Percentiles rank a stretch among this genome's conserved stretches.
phyloP scores from a whole-genome alignment of 2,888 invertebrate genomes.

The Zygaena filipendulae region DNA sequence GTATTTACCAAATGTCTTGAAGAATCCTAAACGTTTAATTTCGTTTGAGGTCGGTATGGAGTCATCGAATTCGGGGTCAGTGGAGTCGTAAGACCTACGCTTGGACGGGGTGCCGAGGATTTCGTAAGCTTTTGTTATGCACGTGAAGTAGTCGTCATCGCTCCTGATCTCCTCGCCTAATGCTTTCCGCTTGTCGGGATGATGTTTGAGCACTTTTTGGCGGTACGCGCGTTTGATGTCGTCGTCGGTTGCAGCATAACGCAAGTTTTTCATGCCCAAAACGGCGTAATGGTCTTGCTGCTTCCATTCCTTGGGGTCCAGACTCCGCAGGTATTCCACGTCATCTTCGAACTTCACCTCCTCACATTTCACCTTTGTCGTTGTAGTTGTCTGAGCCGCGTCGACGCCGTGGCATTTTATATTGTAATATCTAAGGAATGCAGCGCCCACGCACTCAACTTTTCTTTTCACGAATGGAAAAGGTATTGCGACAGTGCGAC shows the following conservation, averaged over 20 bases:
- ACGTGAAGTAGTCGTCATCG: constrained; percentile 98
- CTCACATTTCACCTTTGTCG: constrained; percentile 49
- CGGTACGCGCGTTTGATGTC: constrained; percentile 95
- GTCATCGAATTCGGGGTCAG: constrained; percentile 96
- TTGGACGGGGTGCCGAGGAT: constrained; percentile 82
- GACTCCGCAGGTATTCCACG: constrained; percentile 82
- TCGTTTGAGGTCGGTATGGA: constrained; percentile 80
- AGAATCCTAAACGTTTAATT: constrained; percentile 83
- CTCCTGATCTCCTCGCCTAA: constrained; percentile 87
- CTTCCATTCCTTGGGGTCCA: constrained; percentile 98
- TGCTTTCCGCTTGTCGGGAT: constrained; percentile 97
- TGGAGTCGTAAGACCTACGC: constrained; percentile 93
- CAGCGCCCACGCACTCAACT: constrained; percentile 64
- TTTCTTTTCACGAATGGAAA: constrained; percentile 38
- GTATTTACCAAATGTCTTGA: constrained; percentile 71
- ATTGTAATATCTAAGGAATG: constrained; percentile 58
- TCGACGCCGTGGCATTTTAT: constrained; percentile 60
- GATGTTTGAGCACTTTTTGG: constrained; percentile 82
- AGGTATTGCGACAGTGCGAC: constrained; percentile 41
- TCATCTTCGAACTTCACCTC: constrained; percentile 73
- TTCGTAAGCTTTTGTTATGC: constrained; percentile 98
- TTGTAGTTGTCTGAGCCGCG: constrained; percentile 45
- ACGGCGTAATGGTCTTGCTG: constrained; percentile 98
- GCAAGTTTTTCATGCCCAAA: constrained; percentile 84
- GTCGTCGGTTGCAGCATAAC: constrained; percentile 89